phyloP scores from a whole-genome alignment of 2,797 vertebrate species.

The Lutjanus argentimaculatus region DNA sequence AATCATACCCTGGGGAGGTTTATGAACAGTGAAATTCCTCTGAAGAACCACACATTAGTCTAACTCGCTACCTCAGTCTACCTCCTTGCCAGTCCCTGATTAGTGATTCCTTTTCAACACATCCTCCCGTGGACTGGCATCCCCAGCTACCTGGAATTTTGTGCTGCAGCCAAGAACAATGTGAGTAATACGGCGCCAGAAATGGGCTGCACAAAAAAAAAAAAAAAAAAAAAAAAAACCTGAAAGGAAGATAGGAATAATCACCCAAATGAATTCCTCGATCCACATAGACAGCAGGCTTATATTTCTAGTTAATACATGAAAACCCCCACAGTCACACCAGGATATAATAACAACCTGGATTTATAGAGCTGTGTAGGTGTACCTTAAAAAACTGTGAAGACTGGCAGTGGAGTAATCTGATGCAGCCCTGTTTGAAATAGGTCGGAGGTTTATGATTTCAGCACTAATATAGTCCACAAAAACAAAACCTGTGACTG shows the following conservation, averaged over 20 bases:
- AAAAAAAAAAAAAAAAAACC: conserved; percentile 22
- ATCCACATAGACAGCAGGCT: conserved; percentile 43
- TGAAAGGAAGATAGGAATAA: conserved; percentile 44
- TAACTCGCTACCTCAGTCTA: conserved; percentile 18
- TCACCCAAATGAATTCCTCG: conserved; percentile 60
- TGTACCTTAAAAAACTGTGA: conserved; percentile 40
- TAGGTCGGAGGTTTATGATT: conserved; percentile 21
- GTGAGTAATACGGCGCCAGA: conserved; percentile 58
- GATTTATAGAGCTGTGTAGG: conserved; percentile 59
- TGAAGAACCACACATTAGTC: conserved; percentile 9
- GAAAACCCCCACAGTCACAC: conserved; percentile 41
- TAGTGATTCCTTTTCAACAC: conserved; percentile 69
- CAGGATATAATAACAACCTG: conserved; percentile 48
- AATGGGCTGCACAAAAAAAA: conserved; percentile 9
- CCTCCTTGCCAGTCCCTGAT: conserved; percentile 49
- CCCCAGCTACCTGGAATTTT: conserved; percentile 46
- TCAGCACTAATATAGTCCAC: conserved; percentile 16
- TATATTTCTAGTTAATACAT: conserved; percentile 53
- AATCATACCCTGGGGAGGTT: not conserved
- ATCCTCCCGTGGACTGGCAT: conserved; percentile 39
- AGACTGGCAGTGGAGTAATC: conserved; percentile 34
- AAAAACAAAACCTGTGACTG: conserved; percentile 13
- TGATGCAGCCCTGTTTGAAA: conserved; percentile 37
- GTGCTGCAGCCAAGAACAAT: conserved; percentile 59
- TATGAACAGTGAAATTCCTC: not conserved